Percentiles rank a stretch among this genome's conserved stretches.
Evolutionary conservation across 2,888 invertebrate genomes (phyloP).

Genomic region (Eupithecia subfuscata): DNA sequence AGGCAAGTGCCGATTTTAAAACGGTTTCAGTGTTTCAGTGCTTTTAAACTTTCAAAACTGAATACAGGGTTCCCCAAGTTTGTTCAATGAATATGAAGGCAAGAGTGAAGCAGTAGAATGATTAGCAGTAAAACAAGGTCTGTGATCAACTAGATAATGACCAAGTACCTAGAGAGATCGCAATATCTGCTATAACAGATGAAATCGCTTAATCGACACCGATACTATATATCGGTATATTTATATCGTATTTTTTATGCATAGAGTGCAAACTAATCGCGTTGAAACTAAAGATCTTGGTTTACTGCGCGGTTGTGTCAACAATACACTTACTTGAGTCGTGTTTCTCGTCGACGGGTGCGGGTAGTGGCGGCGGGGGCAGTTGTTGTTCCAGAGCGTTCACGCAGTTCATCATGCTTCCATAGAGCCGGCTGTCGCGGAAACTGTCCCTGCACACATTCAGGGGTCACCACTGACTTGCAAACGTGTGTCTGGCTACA

Average conservation of each 20-base stretch:
- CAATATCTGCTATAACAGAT: background rate
- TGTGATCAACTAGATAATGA: background rate
- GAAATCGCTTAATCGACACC: background rate
- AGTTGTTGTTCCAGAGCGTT: constrained; percentile 96
- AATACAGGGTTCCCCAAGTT: background rate
- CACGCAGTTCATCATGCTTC: constrained; percentile 98
- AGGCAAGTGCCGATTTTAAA: constrained; percentile 16
- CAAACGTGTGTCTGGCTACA: constrained; percentile 29
- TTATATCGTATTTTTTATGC: background rate
- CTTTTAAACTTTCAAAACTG: constrained; percentile 17
- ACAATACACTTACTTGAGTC: constrained; percentile 73
- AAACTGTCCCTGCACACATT: constrained; percentile 90
- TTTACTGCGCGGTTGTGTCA: constrained; percentile 32
- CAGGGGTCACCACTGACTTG: constrained; percentile 53
- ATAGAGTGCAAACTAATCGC: background rate
- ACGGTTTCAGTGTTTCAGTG: background rate
- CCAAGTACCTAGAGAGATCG: background rate
- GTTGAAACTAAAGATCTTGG: constrained; percentile 12
- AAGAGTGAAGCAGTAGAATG: constrained; percentile 23
- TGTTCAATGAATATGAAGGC: constrained; percentile 25
- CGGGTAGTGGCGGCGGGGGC: constrained; percentile 86
- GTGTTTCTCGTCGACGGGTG: constrained; percentile 79
- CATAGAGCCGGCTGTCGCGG: constrained; percentile 95
- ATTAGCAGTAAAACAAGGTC: constrained; percentile 16
- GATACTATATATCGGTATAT: background rate